These are phyloP conservation scores for Dasypolia templi DNA, from an alignment of 2,888 invertebrate species.

Conservation along the genomic window DNA sequence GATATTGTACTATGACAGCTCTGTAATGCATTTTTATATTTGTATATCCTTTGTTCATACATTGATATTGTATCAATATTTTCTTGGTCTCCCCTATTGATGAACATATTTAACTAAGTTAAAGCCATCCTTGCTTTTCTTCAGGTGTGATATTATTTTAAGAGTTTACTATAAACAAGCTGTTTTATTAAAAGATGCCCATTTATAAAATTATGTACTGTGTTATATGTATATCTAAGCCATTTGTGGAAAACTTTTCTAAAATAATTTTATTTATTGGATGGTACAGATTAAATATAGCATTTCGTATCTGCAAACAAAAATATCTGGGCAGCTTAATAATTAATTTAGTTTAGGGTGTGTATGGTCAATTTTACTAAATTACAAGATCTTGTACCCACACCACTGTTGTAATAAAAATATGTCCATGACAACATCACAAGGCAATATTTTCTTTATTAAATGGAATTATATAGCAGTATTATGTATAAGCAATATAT, in stretches of 20 bases:
- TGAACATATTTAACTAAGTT: constrained; percentile 57
- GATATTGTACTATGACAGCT: constrained; percentile 62
- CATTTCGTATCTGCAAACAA: constrained; percentile 9
- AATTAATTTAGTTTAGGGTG: constrained; percentile 26
- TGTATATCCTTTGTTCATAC: constrained; percentile 37
- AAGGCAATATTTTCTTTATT: constrained; percentile 66
- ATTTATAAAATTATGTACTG: constrained; percentile 32
- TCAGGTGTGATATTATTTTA: constrained; percentile 71
- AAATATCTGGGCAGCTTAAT: constrained; percentile 39
- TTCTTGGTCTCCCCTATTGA: constrained; percentile 48
- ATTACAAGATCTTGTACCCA: constrained; percentile 22
- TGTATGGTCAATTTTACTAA: constrained; percentile 35
- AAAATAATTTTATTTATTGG: constrained; percentile 26
- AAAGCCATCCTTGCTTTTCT: constrained; percentile 69
- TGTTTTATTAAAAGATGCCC: constrained; percentile 60
- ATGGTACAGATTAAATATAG: constrained; percentile 24
- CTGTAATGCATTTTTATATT: constrained; percentile 59
- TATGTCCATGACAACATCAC: constrained; percentile 72
- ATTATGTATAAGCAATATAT: constrained; percentile 87
- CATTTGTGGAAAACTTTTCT: constrained; percentile 31
- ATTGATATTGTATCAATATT: constrained; percentile 29
- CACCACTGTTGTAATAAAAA: constrained; percentile 51
- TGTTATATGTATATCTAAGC: constrained; percentile 18
- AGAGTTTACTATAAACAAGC: constrained; percentile 59
- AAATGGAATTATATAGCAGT: constrained; percentile 81